These are phyloP conservation scores for Teleiodes luculella DNA, from an alignment of 2,888 invertebrate genomes.

Conservation along the genomic window DNA sequence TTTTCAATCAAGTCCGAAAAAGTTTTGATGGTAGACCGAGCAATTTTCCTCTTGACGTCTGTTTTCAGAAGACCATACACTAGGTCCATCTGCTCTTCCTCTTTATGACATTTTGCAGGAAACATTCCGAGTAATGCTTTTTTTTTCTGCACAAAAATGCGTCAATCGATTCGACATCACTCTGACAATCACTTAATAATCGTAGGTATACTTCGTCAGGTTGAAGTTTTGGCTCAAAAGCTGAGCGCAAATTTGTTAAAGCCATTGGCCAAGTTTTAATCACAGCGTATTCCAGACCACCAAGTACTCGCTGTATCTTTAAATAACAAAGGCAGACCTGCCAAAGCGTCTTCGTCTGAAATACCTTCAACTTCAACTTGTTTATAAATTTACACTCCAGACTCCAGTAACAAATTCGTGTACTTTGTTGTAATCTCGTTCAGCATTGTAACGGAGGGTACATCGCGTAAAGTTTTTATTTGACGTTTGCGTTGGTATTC, in stretches of 20 bases:
- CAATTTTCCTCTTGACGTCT: conserved; percentile 15
- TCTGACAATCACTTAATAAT: conserved; percentile 20
- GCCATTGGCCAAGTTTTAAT: background rate
- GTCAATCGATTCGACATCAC: conserved; percentile 12
- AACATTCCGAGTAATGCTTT: conserved; percentile 21
- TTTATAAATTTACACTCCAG: background rate
- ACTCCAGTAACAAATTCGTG: background rate
- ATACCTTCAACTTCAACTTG: background rate
- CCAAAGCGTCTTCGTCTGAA: background rate
- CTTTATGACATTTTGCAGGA: conserved; percentile 20
- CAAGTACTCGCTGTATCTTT: background rate
- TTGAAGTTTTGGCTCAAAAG: background rate
- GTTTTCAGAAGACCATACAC: conserved; percentile 22
- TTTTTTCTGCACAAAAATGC: conserved; percentile 21
- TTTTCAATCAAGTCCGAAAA: conserved; percentile 13
- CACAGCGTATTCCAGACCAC: background rate
- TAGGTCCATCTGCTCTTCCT: conserved; percentile 24
- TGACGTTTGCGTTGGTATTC: background rate
- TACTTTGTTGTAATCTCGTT: background rate
- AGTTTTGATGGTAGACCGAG: conserved; percentile 10
- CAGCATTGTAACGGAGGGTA: background rate
- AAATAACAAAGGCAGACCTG: background rate
- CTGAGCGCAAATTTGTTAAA: background rate
- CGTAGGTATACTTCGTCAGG: conserved; percentile 15
- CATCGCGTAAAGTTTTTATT: background rate